Conservation (phyloP, 1,140 invertebrate species). For the Wasmannia auropunctata region DNA sequence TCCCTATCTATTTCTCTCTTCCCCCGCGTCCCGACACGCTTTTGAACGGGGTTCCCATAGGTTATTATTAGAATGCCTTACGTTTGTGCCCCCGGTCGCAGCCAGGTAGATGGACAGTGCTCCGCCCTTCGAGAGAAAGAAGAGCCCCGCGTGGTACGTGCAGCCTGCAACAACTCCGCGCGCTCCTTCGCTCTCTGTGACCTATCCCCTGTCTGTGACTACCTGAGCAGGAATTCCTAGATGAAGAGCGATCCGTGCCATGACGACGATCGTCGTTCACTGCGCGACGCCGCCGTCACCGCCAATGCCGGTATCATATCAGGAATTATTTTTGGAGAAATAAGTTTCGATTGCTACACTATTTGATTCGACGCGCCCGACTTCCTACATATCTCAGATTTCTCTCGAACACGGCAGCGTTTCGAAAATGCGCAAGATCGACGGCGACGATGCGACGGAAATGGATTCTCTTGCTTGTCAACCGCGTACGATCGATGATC, state of each 20-base stretch:
- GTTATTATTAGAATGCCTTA: constrained; percentile 84
- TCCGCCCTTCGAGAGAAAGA: constrained; percentile 73
- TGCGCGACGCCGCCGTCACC: constrained; percentile 10
- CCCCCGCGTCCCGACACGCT: constrained; percentile 53
- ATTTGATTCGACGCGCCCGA: constrained; percentile 33
- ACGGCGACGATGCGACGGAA: neutral
- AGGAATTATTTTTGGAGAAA: constrained; percentile 66
- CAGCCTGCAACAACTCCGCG: constrained; percentile 72
- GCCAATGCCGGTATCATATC: constrained; percentile 7
- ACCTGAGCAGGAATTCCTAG: constrained; percentile 69
- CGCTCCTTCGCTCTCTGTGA: constrained; percentile 47
- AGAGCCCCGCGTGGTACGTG: constrained; percentile 55
- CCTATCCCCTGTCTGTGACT: constrained; percentile 66
- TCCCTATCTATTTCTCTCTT: constrained; percentile 50
- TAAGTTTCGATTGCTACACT: constrained; percentile 50
- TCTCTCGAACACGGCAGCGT: constrained; percentile 31
- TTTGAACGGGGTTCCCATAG: constrained; percentile 81
- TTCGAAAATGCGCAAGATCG: constrained; percentile 47
- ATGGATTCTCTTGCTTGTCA: constrained; percentile 32
- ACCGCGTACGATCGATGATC: constrained; percentile 11
- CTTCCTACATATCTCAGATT: constrained; percentile 44
- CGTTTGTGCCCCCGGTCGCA: constrained; percentile 73
- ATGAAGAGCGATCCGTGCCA: constrained; percentile 51
- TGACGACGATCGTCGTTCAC: constrained; percentile 45
- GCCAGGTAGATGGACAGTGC: constrained; percentile 83